phyloP scores from a whole-genome alignment of 1,140 invertebrate genomes.

The Meloidogyne hapla region DNA sequence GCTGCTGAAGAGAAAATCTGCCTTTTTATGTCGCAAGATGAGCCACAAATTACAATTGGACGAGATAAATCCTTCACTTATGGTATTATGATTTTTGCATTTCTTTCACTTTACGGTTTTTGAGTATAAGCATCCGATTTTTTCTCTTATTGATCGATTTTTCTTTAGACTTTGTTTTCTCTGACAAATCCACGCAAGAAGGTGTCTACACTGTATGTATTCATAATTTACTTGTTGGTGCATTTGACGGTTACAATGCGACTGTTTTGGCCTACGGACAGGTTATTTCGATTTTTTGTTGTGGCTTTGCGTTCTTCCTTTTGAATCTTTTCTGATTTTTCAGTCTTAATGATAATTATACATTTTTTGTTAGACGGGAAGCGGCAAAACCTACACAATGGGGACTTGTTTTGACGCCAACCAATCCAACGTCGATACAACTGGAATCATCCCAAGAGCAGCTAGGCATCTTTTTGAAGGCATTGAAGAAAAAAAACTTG shows the following conservation, averaged over 20 bases:
- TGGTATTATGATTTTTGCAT: constrained; percentile 34
- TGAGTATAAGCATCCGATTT: no score
- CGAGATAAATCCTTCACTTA: constrained; percentile 84
- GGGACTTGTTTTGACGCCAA: constrained; percentile 92
- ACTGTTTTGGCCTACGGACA: constrained; percentile 69
- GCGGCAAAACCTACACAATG: constrained; percentile 98
- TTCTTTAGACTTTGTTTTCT: constrained; percentile 76
- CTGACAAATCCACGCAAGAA: constrained; percentile 72
- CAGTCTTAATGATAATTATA: no score
- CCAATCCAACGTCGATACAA: constrained; percentile 27
- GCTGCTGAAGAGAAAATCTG: constrained; percentile 92
- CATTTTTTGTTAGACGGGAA: constrained; percentile 75
- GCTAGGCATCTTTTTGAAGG: constrained; percentile 66
- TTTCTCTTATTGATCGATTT: background rate
- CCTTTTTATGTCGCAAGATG: constrained; percentile 75
- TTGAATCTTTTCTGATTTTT: no score
- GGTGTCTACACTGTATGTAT: constrained; percentile 78
- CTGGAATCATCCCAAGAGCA: constrained; percentile 67
- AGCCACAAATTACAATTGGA: constrained; percentile 85
- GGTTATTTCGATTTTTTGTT: constrained; percentile 52
- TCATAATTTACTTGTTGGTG: constrained; percentile 71
- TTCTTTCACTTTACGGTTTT: no score
- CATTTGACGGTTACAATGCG: constrained; percentile 69
- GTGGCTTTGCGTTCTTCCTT: no score
- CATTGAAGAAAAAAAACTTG: constrained; percentile 59